These are phyloP conservation scores for Phaethornis superciliosus DNA, from an alignment of 2,113 vertebrate species.

Conservation along the genomic window DNA sequence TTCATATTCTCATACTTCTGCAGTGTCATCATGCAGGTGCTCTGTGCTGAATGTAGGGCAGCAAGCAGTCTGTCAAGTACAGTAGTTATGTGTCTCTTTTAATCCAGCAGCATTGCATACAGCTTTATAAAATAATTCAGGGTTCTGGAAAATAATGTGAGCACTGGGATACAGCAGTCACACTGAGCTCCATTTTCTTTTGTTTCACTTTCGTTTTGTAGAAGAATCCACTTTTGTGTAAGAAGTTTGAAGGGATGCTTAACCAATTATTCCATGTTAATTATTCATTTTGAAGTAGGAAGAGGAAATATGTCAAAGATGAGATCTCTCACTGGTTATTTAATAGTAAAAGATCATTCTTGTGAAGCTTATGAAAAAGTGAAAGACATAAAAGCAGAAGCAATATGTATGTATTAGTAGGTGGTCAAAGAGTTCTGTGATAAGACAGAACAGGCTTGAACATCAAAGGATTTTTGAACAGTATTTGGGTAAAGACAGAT, in stretches of 20 bases:
- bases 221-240: background rate
- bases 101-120: background rate
- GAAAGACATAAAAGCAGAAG: slow-evolving; percentile 9
- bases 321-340: slow-evolving; percentile 7
- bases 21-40: slow-evolving; percentile 1
- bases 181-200: background rate
- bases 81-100: background rate
- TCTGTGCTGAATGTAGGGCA: background rate
- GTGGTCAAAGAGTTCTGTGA: background rate
- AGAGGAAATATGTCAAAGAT: slow-evolving; percentile 20
- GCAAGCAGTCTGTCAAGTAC: background rate
- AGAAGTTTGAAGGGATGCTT: background rate
- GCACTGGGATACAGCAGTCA: background rate
- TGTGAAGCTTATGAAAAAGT: slow-evolving; percentile 4
- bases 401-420: background rate
- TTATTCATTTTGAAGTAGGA: slow-evolving; percentile 21
- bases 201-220: background rate
- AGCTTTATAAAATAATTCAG: background rate
- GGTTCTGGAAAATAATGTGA: background rate
- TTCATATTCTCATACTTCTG: background rate
- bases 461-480: background rate
- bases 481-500: background rate
- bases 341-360: background rate
- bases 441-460: background rate
- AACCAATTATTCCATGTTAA: background rate